phyloP scores from a whole-genome alignment of 92 coral and sea anemone genomes.

The Nematostella vectensis region DNA sequence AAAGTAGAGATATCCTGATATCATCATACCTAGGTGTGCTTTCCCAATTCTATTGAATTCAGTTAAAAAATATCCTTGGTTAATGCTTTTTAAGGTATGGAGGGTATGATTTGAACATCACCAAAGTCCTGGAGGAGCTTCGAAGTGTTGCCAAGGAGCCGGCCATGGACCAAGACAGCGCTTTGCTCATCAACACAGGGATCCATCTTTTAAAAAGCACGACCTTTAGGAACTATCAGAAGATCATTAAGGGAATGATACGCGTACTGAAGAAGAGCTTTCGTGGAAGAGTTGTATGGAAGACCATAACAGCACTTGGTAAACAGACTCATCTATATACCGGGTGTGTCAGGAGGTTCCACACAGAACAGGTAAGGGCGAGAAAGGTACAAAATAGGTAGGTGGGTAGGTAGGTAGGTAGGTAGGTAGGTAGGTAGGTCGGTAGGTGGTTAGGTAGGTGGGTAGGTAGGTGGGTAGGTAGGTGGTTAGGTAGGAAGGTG shows the following conservation, averaged over 20 bases:
- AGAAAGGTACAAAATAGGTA: background rate
- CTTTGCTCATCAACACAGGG: conserved; percentile 51
- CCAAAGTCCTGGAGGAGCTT: conserved; percentile 41
- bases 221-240: conserved; percentile 53
- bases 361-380: conserved; percentile 58
- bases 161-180: conserved; percentile 55
- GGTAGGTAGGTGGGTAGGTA: too few species aligned
- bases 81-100: conserved; percentile 50
- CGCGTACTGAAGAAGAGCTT: conserved; percentile 29
- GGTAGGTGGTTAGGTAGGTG: too few species aligned
- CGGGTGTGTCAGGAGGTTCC: conserved; percentile 66
- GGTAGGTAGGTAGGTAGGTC: too few species aligned
- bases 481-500: too few species aligned
- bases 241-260: conserved; percentile 47
- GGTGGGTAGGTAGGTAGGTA: too few species aligned
- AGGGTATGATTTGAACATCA: conserved; percentile 43
- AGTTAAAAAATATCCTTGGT: too few species aligned
- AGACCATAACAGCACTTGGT: conserved; percentile 69
- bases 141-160: conserved; percentile 44
- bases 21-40: too few species aligned
- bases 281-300: conserved; percentile 64
- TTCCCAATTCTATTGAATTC: too few species aligned
- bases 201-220: conserved; percentile 63
- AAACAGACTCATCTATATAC: conserved; percentile 51
- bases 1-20: too few species aligned